A percentile compares a stretch with the other conserved stretches of the same genome.
Conservation (phyloP, 2,888 invertebrate species). For the Amphipyra berbera region DNA sequence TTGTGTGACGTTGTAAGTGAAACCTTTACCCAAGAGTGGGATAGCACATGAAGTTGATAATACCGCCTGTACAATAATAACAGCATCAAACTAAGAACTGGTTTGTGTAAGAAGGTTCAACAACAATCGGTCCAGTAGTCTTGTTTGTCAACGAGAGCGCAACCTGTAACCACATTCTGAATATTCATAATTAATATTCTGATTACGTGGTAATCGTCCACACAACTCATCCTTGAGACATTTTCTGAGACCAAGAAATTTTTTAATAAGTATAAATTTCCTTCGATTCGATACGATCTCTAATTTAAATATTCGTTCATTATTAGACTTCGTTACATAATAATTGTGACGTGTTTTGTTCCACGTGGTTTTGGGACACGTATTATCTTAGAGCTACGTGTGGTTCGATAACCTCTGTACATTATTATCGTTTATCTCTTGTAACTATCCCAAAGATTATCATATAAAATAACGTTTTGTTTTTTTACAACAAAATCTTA, state of each 20-base stretch:
- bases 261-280: slow-evolving; percentile 3
- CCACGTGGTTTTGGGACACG: slow-evolving; percentile 11
- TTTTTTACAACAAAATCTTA: not conserved
- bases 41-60: no score
- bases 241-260: not conserved
- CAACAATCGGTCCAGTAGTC: no score
- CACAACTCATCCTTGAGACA: slow-evolving; percentile 5
- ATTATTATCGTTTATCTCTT: not conserved
- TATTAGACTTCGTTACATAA: no score
- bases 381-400: slow-evolving; percentile 4
- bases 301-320: not conserved
- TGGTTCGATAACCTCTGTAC: slow-evolving; percentile 17
- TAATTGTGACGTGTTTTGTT: not conserved
- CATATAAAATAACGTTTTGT: not conserved
- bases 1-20: no score
- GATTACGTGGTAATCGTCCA: slow-evolving; percentile 12
- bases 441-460: not conserved
- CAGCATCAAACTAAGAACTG: no score
- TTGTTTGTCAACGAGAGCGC: not conserved
- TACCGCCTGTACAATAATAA: no score
- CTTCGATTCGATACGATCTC: slow-evolving; percentile 13
- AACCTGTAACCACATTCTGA: not conserved
- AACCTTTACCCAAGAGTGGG: no score
- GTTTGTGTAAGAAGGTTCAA: no score
- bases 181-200: not conserved